A percentile compares a stretch with the other conserved stretches of the same genome.
Evolutionary conservation across 2,113 vertebrate genomes (phyloP).

Genomic region (Uropsilus gracilis): DNA sequence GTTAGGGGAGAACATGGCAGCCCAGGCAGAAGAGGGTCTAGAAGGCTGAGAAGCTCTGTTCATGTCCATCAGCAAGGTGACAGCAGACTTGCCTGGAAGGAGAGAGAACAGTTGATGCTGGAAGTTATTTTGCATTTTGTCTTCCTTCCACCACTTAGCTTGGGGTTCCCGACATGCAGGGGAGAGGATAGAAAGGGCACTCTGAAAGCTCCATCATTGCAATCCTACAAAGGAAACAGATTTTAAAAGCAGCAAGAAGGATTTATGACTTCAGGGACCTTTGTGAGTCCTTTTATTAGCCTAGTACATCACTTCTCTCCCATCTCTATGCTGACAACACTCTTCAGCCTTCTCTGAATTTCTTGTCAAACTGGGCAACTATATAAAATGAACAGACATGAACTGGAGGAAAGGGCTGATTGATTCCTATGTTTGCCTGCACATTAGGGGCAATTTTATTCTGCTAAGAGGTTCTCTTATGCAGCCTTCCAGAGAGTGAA

Average conservation of each 20-base stretch:
- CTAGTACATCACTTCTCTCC: slow-evolving; percentile 72
- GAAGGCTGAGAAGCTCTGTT: accelerated
- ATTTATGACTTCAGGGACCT: slow-evolving; percentile 82
- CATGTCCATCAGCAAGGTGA: not conserved
- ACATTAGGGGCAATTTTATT: not conserved
- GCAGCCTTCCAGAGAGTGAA: not conserved
- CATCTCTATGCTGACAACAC: slow-evolving; percentile 79
- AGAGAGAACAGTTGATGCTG: not conserved
- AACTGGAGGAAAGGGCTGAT: accelerated
- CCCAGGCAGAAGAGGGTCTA: not conserved
- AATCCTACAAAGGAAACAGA: slow-evolving; percentile 82
- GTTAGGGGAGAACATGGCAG: not conserved
- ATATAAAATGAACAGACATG: not conserved
- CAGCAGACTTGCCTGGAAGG: not conserved
- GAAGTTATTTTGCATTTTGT: not conserved
- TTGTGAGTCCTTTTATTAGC: slow-evolving; percentile 81
- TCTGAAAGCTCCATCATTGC: slow-evolving; percentile 44
- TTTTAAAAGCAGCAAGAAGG: slow-evolving; percentile 82
- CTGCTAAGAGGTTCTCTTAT: slow-evolving; percentile 32
- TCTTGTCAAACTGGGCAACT: slow-evolving; percentile 28
- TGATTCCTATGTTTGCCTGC: not conserved
- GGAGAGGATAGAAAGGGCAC: slow-evolving; percentile 75
- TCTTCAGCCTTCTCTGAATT: slow-evolving; percentile 29
- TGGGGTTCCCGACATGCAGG: not conserved
- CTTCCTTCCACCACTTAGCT: not conserved